A percentile compares a stretch with the other conserved stretches of the same genome.
These are phyloP conservation scores for Gadus chalcogrammus DNA, from an alignment of 2,113 vertebrate genomes.

Conservation along the genomic window DNA sequence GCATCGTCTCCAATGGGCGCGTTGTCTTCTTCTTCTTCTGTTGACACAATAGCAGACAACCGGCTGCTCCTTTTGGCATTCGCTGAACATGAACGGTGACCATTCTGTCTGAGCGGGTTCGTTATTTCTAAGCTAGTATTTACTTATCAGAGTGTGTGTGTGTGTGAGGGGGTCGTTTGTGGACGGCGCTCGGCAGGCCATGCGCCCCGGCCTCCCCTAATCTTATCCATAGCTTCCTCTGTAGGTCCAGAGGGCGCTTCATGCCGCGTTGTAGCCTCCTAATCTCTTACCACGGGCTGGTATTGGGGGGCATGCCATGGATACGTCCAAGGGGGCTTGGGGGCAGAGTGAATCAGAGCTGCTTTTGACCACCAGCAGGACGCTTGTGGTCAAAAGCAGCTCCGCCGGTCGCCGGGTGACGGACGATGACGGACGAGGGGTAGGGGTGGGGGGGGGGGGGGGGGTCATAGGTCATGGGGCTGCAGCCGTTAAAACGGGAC, in stretches of 20 bases:
- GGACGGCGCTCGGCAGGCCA: neutral
- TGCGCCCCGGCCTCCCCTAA: conserved; percentile 14
- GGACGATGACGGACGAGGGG: conserved; percentile 64
- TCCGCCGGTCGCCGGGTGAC: conserved; percentile 55
- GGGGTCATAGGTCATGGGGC: conserved; percentile 49
- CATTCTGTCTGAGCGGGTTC: neutral
- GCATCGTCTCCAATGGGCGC: conserved; percentile 21
- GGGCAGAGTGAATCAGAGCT: conserved; percentile 40
- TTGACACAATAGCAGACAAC: conserved; percentile 21
- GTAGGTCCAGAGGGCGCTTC: conserved; percentile 46
- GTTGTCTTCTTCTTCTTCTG: conserved; percentile 30
- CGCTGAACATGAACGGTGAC: too few species aligned
- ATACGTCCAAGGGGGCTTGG: conserved; percentile 32
- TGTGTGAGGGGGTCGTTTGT: neutral
- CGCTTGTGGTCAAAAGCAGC: conserved; percentile 56
- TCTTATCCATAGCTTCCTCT: conserved; percentile 47
- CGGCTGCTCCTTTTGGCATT: neutral
- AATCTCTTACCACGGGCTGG: conserved; percentile 46
- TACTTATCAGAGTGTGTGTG: too few species aligned
- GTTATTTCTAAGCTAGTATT: too few species aligned
- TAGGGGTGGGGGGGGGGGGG: conserved; percentile 10
- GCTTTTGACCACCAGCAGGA: conserved; percentile 23
- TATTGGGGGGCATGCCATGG: conserved; percentile 24
- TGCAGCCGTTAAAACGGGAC: conserved; percentile 31
- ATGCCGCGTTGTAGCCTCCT: conserved; percentile 30